Evolutionary conservation across 2,797 vertebrate genomes (phyloP).

Genomic region (Darevskia mixta): DNA sequence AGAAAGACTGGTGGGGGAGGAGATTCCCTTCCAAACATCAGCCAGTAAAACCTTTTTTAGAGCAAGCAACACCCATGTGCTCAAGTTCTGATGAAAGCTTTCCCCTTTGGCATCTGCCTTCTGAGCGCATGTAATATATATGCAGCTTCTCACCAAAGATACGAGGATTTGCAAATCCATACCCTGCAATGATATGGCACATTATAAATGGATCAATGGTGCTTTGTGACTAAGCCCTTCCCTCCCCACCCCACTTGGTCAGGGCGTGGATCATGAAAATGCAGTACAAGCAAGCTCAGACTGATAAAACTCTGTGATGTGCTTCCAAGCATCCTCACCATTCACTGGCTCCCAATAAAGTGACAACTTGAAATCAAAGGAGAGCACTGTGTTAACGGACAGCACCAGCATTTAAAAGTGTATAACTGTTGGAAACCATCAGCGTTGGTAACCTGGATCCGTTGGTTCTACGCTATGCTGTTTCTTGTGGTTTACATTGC

Average conservation of each 20-base stretch:
- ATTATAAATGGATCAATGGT: background rate
- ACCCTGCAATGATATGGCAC: background rate
- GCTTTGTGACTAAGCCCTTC: background rate
- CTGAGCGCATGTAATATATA: background rate
- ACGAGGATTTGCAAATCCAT: background rate
- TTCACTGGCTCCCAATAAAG: background rate
- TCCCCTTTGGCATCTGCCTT: background rate
- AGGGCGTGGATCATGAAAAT: constrained; percentile 9
- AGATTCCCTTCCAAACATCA: background rate
- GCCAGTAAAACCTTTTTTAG: background rate
- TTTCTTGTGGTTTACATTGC: background rate
- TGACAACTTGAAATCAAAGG: constrained; percentile 18
- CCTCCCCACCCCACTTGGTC: rapidly evolving
- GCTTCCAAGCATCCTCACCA: constrained; percentile 31
- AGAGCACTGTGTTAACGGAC: background rate
- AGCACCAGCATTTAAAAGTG: background rate
- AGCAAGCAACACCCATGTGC: background rate
- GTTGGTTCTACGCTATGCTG: background rate
- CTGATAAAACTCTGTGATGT: background rate
- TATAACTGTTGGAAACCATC: too few relatives aligned
- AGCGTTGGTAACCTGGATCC: background rate
- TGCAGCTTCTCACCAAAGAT: background rate
- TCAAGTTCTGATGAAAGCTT: constrained; percentile 30
- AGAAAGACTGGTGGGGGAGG: constrained; percentile 10
- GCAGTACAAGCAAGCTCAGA: background rate